phyloP scores from a whole-genome alignment of 2,888 invertebrate genomes.

The Conus canariensis region DNA sequence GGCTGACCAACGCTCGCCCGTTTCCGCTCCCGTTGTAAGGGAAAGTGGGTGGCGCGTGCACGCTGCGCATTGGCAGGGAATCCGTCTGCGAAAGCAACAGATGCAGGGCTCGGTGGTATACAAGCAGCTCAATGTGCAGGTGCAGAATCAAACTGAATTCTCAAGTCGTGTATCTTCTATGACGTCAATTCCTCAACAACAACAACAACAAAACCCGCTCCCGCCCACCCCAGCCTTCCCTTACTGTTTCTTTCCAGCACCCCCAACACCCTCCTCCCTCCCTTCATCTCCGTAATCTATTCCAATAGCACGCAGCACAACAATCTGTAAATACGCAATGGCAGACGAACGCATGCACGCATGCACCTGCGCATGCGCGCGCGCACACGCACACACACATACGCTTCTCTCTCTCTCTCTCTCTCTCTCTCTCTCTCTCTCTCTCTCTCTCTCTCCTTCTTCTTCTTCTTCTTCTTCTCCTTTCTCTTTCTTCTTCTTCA shows the following conservation, averaged over 20 bases:
- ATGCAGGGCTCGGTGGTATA: no score
- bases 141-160: neutral
- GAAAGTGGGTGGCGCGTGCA: neutral
- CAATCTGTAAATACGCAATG: neutral
- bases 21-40: conserved; percentile 22
- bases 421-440: no score
- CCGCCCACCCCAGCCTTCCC: neutral
- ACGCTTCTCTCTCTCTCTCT: no score
- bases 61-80: neutral
- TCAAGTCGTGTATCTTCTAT: neutral
- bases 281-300: no score
- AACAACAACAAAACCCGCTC: no score
- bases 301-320: neutral
- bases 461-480: no score
- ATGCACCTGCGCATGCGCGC: neutral
- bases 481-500: no score
- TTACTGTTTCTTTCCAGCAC: neutral
- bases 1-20: conserved; percentile 22
- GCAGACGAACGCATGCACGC: conserved; percentile 19
- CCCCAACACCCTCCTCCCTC: neutral
- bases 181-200: no score
- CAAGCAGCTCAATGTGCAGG: neutral
- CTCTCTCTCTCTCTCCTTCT: no score
- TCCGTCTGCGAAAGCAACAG: neutral
- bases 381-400: neutral